Conservation (phyloP, 2,797 vertebrate genomes). For the Parauchenoglanis ngamensis region DNA sequence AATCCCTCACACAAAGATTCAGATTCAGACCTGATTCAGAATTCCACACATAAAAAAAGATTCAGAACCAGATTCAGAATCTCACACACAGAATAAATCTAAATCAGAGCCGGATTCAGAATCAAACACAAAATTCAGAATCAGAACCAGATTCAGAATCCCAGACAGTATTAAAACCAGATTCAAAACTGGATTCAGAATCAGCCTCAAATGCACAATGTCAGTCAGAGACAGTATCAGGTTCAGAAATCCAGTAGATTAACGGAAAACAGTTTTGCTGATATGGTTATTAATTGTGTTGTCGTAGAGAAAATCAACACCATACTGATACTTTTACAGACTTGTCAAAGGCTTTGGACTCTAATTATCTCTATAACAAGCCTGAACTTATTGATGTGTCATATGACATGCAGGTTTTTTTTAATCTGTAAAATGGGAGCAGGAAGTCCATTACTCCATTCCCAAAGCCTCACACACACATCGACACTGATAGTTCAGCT, state of each 20-base stretch:
- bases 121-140: no score
- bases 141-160: no score
- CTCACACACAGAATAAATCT: no score
- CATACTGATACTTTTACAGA: neutral
- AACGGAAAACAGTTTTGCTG: neutral
- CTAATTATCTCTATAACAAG: slow-evolving; percentile 19
- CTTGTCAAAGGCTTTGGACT: neutral
- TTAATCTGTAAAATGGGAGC: neutral
- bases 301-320: neutral
- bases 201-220: neutral
- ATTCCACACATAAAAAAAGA: no score
- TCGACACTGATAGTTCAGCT: neutral
- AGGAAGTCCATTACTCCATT: neutral
- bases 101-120: no score
- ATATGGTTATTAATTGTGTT: neutral
- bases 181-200: neutral
- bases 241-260: neutral
- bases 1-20: no score
- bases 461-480: neutral
- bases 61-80: no score
- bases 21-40: no score
- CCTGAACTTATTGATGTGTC: neutral
- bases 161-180: no score
- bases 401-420: neutral
- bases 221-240: neutral